Evolutionary conservation across 1,140 invertebrate genomes (phyloP), one percentile per base, ranked within the genome.

Genomic region (Coelopa frigida): DNA sequence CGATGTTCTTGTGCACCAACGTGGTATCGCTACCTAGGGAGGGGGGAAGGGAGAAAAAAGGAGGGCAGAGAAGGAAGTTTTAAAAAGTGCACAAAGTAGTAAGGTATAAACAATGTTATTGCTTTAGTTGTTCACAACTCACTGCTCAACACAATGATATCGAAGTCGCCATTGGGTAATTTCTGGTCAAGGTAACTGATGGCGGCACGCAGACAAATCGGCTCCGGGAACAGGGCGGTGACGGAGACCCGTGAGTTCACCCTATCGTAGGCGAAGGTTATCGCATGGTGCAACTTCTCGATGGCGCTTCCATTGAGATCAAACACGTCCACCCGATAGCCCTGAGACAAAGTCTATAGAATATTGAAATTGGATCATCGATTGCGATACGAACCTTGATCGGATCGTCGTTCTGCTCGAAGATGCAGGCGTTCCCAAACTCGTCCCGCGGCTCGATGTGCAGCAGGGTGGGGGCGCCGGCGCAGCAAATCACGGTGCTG

Each of bases 61-160:
- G n/a, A 41, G 17, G 10, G 21, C 22, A 11, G 14, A 5, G n/a
- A 27, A 26, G 14, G 32, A 5, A 38, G 12, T 3, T 18, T 23
- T 40, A 2, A 29, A 33, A 12, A n/a, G 18, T 31, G 14, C 31
- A 48, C 24, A 39, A 15, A 36, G 23, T 39, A 44, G 38, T 15
- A 52, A 31, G 20, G 21, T 41, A 40, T 27, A 22, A 11, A 5
- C 18, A 18, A n/a, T n/a, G 7, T 26, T n/a, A n/a, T 3, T 3
- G 14, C n/a, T n/a, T n/a, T n/a, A n/a, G n/a, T n/a, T n/a, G n/a
- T n/a, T n/a, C n/a, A 31, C 8, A 36, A 74, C 83, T 77, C 72
- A 90, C 87, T 81, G 56, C 83, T 89, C 33, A 95, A 76, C 20
- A 92, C 89, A 55, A 95, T 88, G 59, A 93, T 90, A 70, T 93